Evolutionary conservation across 2,113 vertebrate species (phyloP).

Genomic region (Pterophyllum scalare): DNA sequence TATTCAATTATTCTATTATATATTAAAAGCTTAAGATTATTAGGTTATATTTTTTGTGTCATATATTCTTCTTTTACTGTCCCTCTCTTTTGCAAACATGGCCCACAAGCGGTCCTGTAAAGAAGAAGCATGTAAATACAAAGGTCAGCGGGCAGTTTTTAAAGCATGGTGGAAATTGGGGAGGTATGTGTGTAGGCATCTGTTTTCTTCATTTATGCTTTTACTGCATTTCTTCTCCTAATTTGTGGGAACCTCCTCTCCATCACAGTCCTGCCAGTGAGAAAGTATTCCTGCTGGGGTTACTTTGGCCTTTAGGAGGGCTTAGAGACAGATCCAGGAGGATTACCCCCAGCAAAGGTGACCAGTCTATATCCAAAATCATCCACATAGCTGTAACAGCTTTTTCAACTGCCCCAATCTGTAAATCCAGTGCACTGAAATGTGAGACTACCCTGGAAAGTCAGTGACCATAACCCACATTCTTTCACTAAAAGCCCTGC

Average conservation of each 20-base stretch:
- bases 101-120: slow-evolving; percentile 10
- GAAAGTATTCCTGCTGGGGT: slow-evolving; percentile 76
- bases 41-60: neutral
- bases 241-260: slow-evolving; percentile 71
- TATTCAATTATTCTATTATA: neutral
- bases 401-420: slow-evolving; percentile 22
- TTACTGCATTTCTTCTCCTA: slow-evolving; percentile 79
- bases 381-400: slow-evolving; percentile 45
- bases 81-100: neutral
- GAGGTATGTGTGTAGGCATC: slow-evolving; percentile 81
- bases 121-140: slow-evolving; percentile 47
- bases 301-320: slow-evolving; percentile 62
- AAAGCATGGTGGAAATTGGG: slow-evolving; percentile 70
- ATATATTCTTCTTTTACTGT: neutral
- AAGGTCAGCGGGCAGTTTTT: slow-evolving; percentile 53
- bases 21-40: neutral
- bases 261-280: slow-evolving; percentile 59
- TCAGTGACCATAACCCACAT: slow-evolving; percentile 53
- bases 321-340: slow-evolving; percentile 70
- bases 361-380: slow-evolving; percentile 51
- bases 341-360: slow-evolving; percentile 68
- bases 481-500: slow-evolving; percentile 46
- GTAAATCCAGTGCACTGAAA: slow-evolving; percentile 59
- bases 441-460: slow-evolving; percentile 55
- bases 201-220: slow-evolving; percentile 87